phyloP scores from a whole-genome alignment of 2,888 invertebrate species.

The Oligia latruncula region DNA sequence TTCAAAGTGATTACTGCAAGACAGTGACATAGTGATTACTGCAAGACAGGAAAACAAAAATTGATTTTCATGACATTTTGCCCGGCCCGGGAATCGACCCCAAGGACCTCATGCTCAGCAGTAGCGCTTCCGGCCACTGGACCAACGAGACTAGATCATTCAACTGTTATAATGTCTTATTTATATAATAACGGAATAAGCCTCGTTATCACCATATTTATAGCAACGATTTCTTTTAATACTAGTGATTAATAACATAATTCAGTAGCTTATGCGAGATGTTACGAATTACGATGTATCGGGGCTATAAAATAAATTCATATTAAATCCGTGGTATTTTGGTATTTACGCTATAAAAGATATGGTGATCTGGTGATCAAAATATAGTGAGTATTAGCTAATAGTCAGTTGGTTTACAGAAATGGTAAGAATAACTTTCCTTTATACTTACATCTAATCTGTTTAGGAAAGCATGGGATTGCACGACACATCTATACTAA shows the following conservation, averaged over 20 bases:
- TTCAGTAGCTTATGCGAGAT: slow-evolving; percentile 45
- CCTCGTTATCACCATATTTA: slow-evolving; percentile 43
- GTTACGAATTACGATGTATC: slow-evolving; percentile 27
- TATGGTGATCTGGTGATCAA: slow-evolving; percentile 13
- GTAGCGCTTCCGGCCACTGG: too few species aligned
- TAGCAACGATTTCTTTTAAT: slow-evolving; percentile 2
- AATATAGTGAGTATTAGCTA: slow-evolving; percentile 2
- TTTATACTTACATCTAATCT: background rate
- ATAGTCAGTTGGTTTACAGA: background rate
- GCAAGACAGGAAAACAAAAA: too few species aligned
- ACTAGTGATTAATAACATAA: slow-evolving; percentile 37
- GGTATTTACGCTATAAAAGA: slow-evolving; percentile 12
- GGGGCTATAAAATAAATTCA: slow-evolving; percentile 47
- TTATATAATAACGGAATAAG: slow-evolving; percentile 9
- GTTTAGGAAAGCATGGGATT: background rate
- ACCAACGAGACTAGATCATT: too few species aligned
- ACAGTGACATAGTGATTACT: too few species aligned
- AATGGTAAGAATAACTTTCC: background rate
- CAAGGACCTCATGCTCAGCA: too few species aligned
- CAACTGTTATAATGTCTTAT: slow-evolving; percentile 17
- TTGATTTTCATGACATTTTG: too few species aligned
- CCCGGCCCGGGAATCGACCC: too few species aligned
- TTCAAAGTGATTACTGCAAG: too few species aligned
- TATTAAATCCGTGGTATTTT: slow-evolving; percentile 34
- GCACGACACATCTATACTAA: too few species aligned